These are phyloP conservation scores for Sycophila sp. DNA, from an alignment of 1,140 invertebrate genomes.

Conservation along the genomic window DNA sequence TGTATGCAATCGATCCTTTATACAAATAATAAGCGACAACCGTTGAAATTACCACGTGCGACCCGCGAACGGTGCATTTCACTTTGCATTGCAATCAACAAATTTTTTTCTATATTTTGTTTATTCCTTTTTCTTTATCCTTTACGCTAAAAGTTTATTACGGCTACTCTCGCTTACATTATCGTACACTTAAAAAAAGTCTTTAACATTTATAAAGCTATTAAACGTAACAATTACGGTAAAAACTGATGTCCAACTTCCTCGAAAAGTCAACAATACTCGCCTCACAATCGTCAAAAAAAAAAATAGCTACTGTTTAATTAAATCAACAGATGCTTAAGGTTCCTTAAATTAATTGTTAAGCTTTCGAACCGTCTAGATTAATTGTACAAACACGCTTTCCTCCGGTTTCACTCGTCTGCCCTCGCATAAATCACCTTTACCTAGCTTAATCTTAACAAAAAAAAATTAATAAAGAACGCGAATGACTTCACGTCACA, in stretches of 20 bases:
- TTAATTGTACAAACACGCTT: slow-evolving; percentile 10
- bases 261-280: slow-evolving; percentile 20
- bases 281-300: not conserved
- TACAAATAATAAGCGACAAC: too few relatives aligned
- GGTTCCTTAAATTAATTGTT: not conserved
- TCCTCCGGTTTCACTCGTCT: not conserved
- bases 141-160: slow-evolving; percentile 19
- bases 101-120: slow-evolving; percentile 8
- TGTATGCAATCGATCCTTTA: too few relatives aligned
- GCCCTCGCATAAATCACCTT: not conserved
- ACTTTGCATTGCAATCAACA: too few relatives aligned
- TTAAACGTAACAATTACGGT: slow-evolving; percentile 36
- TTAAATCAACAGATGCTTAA: not conserved
- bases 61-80: too few relatives aligned
- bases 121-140: slow-evolving; percentile 15
- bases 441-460: not conserved
- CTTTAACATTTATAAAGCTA: slow-evolving; percentile 40
- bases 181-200: slow-evolving; percentile 33
- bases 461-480: not conserved
- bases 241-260: slow-evolving; percentile 1
- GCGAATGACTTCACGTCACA: too few relatives aligned
- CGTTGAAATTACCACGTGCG: too few relatives aligned
- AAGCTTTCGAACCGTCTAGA: slow-evolving; percentile 13
- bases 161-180: slow-evolving; percentile 16
- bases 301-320: not conserved